Evolutionary conservation across 2,888 invertebrate species (phyloP).

Genomic region (Melikaiella ostensackeni): DNA sequence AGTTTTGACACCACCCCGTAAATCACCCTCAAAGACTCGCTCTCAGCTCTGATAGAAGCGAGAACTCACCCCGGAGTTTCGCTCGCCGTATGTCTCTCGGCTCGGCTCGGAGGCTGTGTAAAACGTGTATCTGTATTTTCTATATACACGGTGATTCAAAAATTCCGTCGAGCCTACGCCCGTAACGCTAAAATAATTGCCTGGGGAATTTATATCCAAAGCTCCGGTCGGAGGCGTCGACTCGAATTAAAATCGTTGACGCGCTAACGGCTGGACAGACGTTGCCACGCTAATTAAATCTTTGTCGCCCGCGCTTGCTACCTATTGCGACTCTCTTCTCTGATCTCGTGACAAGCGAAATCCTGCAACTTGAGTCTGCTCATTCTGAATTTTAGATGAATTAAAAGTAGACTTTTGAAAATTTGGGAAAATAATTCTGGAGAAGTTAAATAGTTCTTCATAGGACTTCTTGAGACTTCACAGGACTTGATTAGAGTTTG

Average conservation of each 20-base stretch:
- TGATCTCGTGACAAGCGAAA: background rate
- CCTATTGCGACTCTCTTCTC: background rate
- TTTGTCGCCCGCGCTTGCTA: constrained; percentile 54
- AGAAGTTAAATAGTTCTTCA: too few species aligned
- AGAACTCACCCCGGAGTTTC: constrained; percentile 68
- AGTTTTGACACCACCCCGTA: constrained; percentile 75
- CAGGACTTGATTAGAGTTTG: too few species aligned
- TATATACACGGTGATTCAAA: constrained; percentile 63
- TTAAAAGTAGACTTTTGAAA: background rate
- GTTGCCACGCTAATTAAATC: constrained; percentile 65
- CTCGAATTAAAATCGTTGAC: constrained; percentile 64
- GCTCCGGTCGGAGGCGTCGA: constrained; percentile 56
- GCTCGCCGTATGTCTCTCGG: constrained; percentile 71
- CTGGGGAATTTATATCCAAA: constrained; percentile 66
- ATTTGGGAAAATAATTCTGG: background rate
- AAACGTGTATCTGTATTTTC: constrained; percentile 37
- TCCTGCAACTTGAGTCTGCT: background rate
- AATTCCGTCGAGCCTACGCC: constrained; percentile 61
- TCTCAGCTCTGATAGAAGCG: constrained; percentile 63
- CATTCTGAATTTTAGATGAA: background rate
- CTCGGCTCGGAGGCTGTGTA: constrained; percentile 41
- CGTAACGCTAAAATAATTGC: constrained; percentile 65
- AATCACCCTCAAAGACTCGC: constrained; percentile 68
- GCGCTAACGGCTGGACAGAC: constrained; percentile 56
- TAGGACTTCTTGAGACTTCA: too few species aligned